Evolutionary conservation across 2,113 vertebrate genomes (phyloP).

Genomic region (Leiothrix lutea): DNA sequence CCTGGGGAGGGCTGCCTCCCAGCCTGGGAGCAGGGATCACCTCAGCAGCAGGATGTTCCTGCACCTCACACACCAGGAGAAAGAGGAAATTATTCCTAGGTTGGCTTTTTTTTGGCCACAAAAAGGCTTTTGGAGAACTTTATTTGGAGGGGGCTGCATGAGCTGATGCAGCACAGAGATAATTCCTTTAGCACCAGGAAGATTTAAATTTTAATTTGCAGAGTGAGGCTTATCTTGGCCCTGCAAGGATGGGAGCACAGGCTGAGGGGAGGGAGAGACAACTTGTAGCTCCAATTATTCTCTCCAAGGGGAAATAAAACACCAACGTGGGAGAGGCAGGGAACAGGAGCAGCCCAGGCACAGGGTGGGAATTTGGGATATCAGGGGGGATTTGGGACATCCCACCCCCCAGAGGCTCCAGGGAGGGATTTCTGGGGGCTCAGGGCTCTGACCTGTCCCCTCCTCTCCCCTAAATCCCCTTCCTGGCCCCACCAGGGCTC

Average conservation of each 20-base stretch:
- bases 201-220: slow-evolving; percentile 41
- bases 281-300: neutral
- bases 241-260: neutral
- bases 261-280: neutral
- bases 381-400: neutral
- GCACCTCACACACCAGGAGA: neutral
- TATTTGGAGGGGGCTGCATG: neutral
- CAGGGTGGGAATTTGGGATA: accelerated
- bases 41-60: neutral
- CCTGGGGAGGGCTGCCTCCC: neutral
- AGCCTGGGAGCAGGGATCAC: neutral
- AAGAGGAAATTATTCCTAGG: neutral
- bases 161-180: slow-evolving; percentile 3
- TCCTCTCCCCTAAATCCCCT: neutral
- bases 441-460: neutral
- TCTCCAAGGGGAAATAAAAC: neutral
- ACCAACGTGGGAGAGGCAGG: neutral
- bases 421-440: neutral
- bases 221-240: neutral
- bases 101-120: neutral
- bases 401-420: accelerated
- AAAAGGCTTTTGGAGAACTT: slow-evolving; percentile 14
- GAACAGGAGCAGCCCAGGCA: neutral
- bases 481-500: neutral
- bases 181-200: neutral